Evolutionary conservation across 2,888 invertebrate genomes (phyloP), one percentile per base, ranked within the genome.

Genomic region (Thelaira solivaga): DNA sequence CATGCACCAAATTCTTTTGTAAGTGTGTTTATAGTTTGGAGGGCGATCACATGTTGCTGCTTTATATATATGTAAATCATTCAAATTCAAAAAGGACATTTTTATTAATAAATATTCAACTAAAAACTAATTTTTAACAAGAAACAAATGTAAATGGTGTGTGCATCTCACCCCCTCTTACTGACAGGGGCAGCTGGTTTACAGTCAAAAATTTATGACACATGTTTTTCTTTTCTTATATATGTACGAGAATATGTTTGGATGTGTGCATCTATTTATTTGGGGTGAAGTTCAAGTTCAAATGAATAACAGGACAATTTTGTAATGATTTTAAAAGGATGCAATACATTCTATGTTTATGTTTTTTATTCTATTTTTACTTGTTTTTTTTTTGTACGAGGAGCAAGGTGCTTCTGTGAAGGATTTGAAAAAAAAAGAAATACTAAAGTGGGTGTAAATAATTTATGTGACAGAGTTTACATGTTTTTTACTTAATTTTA

Each of bases 401-500:
- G 22, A 55, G 69, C 74, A 78, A 74, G 78, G 64, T 78, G 78
- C 53, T 55, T 71, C 45, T 53, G 53, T 57, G 13, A 45, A 34
- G 43, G 20, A 41, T 68, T 47, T 13, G 5, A 18, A 45, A 47
- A 45, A n/a, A 34, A 34, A 11, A 34, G 8, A n/a, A 22, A 41
- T 55, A n/a, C 49, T 55, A 64, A 61, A 59, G 64, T 55, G 73
- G 59, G 74, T 65, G 65, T 78, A 59, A 45, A 65, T 71, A 78
- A 86, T 85, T 86, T 85, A 86, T 86, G 86, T 83, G 85, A 85
- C 85, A 83, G 80, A 83, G 80, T 84, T 86, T 82, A 81, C 83
- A 83, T 86, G 85, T 86, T 85, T 85, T 83, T 64, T 82, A 82
- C 83, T 86, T 85, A 85, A 85, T 85, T 85, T 83, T 84, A 80